Conservation (phyloP, 2,797 vertebrate genomes). For the Leptatherina wallacei region DNA sequence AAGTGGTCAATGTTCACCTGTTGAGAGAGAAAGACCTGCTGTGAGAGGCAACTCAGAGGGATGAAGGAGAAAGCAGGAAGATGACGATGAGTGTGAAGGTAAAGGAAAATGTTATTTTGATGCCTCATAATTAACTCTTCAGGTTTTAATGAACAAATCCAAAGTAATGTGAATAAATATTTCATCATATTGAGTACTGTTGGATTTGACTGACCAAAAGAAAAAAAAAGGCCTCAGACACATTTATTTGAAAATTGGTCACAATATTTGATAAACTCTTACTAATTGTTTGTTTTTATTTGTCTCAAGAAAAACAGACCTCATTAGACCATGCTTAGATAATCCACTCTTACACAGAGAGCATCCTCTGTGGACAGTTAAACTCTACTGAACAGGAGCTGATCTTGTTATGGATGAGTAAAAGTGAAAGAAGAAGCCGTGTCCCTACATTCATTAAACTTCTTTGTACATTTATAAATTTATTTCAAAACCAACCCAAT, state of each 20-base stretch:
- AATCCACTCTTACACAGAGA: not conserved
- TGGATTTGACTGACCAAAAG: no score
- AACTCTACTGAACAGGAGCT: not conserved
- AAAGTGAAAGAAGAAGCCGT: not conserved
- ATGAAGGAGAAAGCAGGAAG: not conserved
- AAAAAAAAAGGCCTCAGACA: no score
- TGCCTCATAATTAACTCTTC: no score
- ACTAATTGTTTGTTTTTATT: no score
- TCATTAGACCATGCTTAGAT: not conserved
- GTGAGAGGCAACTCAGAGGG: not conserved
- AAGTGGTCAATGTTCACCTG: conserved; percentile 98
- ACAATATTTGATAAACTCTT: no score
- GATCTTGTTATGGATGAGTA: not conserved
- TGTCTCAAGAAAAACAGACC: no score
- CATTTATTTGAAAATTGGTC: no score
- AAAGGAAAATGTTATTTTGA: no score
- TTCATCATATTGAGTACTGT: no score
- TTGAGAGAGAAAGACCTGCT: not conserved
- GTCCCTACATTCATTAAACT: not conserved
- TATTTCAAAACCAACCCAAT: no score
- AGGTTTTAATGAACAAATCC: no score
- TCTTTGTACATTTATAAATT: not conserved
- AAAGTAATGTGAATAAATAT: no score
- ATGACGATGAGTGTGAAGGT: not conserved
- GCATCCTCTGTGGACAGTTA: not conserved